Evolutionary conservation across 1,140 invertebrate species (phyloP).

Genomic region (Hylaeus anthracinus): DNA sequence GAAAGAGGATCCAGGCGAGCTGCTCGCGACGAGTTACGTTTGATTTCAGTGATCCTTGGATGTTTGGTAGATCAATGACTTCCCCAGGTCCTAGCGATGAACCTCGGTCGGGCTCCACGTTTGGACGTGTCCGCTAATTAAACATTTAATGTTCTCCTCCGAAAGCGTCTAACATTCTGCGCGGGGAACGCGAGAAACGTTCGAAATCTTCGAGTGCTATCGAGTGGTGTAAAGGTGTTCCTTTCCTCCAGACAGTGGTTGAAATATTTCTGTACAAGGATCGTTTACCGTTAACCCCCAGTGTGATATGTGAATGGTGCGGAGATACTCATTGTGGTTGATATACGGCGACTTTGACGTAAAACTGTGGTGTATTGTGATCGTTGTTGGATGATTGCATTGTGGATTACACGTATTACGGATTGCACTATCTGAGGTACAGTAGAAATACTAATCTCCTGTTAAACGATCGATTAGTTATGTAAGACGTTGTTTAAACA

Average conservation of each 20-base stretch:
- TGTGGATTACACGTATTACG: conserved; percentile 50
- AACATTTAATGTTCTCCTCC: not conserved
- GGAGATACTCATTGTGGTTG: not conserved
- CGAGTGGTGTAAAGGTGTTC: not conserved
- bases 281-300: not conserved
- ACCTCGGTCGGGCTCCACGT: too few relatives aligned
- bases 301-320: conserved; percentile 44
- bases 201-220: not conserved
- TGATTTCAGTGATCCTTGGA: not conserved
- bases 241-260: not conserved
- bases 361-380: conserved; percentile 35
- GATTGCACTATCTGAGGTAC: conserved; percentile 37
- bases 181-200: not conserved
- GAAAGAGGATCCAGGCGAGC: conserved; percentile 27
- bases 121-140: not conserved
- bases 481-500: conserved; percentile 26
- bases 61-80: not conserved
- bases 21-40: not conserved
- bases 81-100: not conserved
- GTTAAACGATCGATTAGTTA: not conserved
- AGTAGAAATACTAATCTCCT: not conserved
- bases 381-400: conserved; percentile 3
- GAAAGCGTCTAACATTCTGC: too few relatives aligned
- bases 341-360: conserved; percentile 27
- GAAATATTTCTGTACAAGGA: not conserved